These are phyloP conservation scores for Antedon mediterranea DNA, from an alignment of 53 echinoderm and acorn worm species.

Conservation along the genomic window DNA sequence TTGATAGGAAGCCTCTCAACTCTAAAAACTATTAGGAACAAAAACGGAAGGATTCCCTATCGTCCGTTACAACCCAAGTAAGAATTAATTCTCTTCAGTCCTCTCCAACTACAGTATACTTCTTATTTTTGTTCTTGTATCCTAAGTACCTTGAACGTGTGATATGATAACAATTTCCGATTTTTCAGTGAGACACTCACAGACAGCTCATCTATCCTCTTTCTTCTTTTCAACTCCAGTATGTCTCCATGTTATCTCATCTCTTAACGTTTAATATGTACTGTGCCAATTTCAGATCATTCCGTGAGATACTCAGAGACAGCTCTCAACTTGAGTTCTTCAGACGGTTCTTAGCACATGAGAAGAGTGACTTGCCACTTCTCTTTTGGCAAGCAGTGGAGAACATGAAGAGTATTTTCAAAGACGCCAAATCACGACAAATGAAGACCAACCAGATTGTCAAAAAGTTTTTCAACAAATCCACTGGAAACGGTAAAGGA, in stretches of 20 bases:
- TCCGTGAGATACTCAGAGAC: slow-evolving; percentile 80
- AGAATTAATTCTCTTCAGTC: too few relatives aligned
- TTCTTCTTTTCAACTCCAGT: too few relatives aligned
- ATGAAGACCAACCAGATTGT: slow-evolving; percentile 58
- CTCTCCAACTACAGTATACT: too few relatives aligned
- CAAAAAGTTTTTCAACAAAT: slow-evolving; percentile 59
- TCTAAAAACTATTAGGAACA: slow-evolving; percentile 52
- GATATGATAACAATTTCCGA: too few relatives aligned
- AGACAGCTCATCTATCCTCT: too few relatives aligned
- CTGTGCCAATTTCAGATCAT: slow-evolving; percentile 47
- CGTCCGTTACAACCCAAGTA: slow-evolving; percentile 91
- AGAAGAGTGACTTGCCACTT: slow-evolving; percentile 51
- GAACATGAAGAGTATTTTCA: slow-evolving; percentile 40
- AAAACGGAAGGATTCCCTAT: slow-evolving; percentile 71
- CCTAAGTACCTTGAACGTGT: too few relatives aligned
- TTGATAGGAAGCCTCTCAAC: neutral
- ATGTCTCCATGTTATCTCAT: too few relatives aligned
- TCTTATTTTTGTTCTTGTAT: too few relatives aligned
- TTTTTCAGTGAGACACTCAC: slow-evolving; percentile 74
- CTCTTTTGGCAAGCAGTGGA: slow-evolving; percentile 91
- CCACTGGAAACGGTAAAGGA: slow-evolving; percentile 67
- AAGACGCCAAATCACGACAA: slow-evolving; percentile 76
- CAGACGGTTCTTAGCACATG: slow-evolving; percentile 60
- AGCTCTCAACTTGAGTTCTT: slow-evolving; percentile 69
- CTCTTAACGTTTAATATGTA: too few relatives aligned